Conservation (phyloP, 92 coral and sea anemone genomes). For the Heliopora coerulea region DNA sequence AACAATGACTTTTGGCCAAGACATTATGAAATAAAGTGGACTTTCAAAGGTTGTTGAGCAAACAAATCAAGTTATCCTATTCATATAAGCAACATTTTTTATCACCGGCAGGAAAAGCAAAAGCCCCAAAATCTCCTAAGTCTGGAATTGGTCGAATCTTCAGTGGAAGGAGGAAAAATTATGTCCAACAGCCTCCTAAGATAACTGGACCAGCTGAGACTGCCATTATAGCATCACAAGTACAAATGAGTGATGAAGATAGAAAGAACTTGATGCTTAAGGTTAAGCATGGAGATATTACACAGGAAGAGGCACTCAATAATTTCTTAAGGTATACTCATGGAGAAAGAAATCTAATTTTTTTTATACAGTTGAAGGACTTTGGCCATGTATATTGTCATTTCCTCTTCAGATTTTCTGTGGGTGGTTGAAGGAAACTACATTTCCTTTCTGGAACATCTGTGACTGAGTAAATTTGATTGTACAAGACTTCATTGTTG, state of each 20-base stretch:
- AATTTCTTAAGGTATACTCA: conserved; percentile 64
- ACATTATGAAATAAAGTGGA: too few relatives aligned
- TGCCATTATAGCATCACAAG: conserved; percentile 61
- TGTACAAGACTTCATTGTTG: too few relatives aligned
- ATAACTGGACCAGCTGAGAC: conserved; percentile 37
- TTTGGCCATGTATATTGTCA: too few relatives aligned
- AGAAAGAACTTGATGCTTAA: conserved; percentile 84
- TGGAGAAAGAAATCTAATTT: neutral
- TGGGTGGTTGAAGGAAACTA: too few relatives aligned
- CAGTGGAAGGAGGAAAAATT: conserved; percentile 35
- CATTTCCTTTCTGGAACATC: too few relatives aligned
- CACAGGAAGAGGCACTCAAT: conserved; percentile 92
- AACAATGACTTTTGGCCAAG: too few relatives aligned
- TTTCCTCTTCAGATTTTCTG: too few relatives aligned
- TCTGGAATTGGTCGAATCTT: conserved; percentile 41
- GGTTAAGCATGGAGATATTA: conserved; percentile 94
- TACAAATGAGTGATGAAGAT: conserved; percentile 93
- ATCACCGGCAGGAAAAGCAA: conserved; percentile 6
- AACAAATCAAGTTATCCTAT: too few relatives aligned
- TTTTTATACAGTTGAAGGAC: too few relatives aligned
- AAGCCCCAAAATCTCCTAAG: conserved; percentile 35
- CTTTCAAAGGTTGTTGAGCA: too few relatives aligned
- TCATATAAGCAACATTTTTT: too few relatives aligned
- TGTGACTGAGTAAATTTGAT: too few relatives aligned
- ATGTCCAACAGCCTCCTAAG: conserved; percentile 19